Base-by-base conservation (phyloP, 1,140 invertebrate species). In the Latrodectus geometricus region DNA sequence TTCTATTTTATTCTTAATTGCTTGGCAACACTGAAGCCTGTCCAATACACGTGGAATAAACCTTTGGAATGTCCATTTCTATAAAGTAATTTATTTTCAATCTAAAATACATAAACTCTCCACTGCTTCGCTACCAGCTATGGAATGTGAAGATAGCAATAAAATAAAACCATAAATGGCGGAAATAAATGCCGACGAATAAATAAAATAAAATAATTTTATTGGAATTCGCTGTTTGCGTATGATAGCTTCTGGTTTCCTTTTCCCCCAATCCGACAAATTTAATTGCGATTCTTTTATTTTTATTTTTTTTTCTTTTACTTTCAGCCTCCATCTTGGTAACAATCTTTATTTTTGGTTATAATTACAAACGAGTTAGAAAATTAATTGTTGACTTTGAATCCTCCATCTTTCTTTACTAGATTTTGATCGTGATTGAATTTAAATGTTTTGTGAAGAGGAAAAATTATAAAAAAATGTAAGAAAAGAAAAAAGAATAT, bases 311-410 rank as follows among this genome's bases (percentile, higher is more conserved):
- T 23, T 9, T 20, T 7, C 54, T 35, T 49, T 14, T 69, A n/a
- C n/a, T 69, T 35, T 35, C 35, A 3, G 35, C 35, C 9, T 56
- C 52, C 12, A 61, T 61, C 17, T 61, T 61, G 66, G n/a, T 11
- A 69, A 69, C 68, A 23, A 54, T 75, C 73, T 84, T 84, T 84
- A 84, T 84, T 76, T 75, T 76, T 84, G 72, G 73, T 76, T 76
- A 61, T 84, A 84, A 84, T 84, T 84, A 84, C 82, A 84, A 84
- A 84, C 82, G 82, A 84, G 82, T 84, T 84, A 75, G 82, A 76
- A 84, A 84, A 84, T 84, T 84, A 84, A 84, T 84, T 84, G 82
- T 84, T 84, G 82, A 81, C 82, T 84, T 84, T 76, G 72, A 76
- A 80, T 75, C 54, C 73, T 35, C 74, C 49, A 48, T 54, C 50